Evolutionary conservation across 2,888 invertebrate genomes (phyloP).

Genomic region (Neelides folsomi): DNA sequence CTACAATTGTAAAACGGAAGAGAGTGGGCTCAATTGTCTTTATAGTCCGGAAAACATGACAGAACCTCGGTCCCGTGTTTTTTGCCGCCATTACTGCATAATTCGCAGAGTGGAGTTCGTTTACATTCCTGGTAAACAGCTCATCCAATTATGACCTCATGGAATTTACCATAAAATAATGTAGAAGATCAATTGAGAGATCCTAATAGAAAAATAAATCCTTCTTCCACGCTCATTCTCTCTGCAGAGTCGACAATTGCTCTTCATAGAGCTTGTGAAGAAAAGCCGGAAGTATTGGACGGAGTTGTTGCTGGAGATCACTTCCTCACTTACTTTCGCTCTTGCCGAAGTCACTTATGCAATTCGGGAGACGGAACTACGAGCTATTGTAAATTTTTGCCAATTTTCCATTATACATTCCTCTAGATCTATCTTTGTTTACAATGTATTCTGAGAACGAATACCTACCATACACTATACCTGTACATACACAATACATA

Average conservation of each 20-base stretch:
- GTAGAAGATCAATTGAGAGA: too few species aligned
- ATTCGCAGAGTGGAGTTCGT: conserved; percentile 8
- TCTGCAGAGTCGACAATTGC: neutral
- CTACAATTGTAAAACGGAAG: conserved; percentile 7
- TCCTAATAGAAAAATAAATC: too few species aligned
- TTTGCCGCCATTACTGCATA: conserved; percentile 9
- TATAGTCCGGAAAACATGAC: conserved; percentile 11
- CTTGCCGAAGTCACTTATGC: conserved; percentile 9
- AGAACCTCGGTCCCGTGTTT: conserved; percentile 7
- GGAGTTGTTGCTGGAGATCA: conserved; percentile 3
- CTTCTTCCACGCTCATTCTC: neutral
- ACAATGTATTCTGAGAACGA: too few species aligned
- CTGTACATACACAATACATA: too few species aligned
- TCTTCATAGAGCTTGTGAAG: conserved; percentile 9
- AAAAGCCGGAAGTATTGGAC: neutral
- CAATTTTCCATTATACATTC: too few species aligned
- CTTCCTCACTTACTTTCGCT: conserved; percentile 11
- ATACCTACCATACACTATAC: too few species aligned
- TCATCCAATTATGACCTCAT: too few species aligned
- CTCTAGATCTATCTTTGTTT: too few species aligned
- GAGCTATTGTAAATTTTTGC: neutral
- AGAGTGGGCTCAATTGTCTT: conserved; percentile 9
- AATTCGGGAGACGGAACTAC: conserved; percentile 11
- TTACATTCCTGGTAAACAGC: conserved; percentile 7
- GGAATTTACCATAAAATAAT: too few species aligned